phyloP scores from a whole-genome alignment of 2,888 invertebrate species.

The Rhimphoctona megacephalus region DNA sequence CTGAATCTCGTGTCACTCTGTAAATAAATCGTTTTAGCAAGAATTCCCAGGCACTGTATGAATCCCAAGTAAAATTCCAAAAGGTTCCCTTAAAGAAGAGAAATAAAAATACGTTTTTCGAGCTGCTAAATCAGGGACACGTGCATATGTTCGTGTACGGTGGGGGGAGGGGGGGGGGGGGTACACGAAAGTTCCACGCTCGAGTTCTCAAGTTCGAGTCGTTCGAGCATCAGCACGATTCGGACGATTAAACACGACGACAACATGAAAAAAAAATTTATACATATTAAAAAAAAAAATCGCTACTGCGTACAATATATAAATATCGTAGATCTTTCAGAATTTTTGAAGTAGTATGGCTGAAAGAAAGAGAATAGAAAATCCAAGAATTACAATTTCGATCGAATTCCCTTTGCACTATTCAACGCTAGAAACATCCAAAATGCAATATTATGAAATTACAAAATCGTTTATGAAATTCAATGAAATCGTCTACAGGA shows the following conservation, averaged over 20 bases:
- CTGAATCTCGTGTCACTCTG: background rate
- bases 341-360: background rate
- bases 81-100: slow-evolving; percentile 20
- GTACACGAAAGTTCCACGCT: slow-evolving; percentile 49
- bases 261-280: slow-evolving; percentile 11
- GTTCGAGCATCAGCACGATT: slow-evolving; percentile 58
- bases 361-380: background rate
- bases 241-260: slow-evolving; percentile 59
- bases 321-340: background rate
- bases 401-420: too few relatives aligned
- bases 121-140: slow-evolving; percentile 59
- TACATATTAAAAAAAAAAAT: too few relatives aligned
- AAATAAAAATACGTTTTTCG: slow-evolving; percentile 13
- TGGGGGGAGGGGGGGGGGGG: background rate
- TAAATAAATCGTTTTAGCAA: slow-evolving; percentile 45
- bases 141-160: slow-evolving; percentile 37
- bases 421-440: too few relatives aligned
- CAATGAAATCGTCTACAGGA: background rate
- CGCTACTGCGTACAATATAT: background rate
- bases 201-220: slow-evolving; percentile 60
- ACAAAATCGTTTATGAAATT: background rate
- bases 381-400: background rate
- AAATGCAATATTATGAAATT: background rate
- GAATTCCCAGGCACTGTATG: slow-evolving; percentile 20
- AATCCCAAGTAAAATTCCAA: slow-evolving; percentile 3